Percentiles rank a stretch among this genome's conserved stretches.
These are phyloP conservation scores for Porites cylindrica DNA, from an alignment of 92 coral and sea anemone species.

Conservation along the genomic window DNA sequence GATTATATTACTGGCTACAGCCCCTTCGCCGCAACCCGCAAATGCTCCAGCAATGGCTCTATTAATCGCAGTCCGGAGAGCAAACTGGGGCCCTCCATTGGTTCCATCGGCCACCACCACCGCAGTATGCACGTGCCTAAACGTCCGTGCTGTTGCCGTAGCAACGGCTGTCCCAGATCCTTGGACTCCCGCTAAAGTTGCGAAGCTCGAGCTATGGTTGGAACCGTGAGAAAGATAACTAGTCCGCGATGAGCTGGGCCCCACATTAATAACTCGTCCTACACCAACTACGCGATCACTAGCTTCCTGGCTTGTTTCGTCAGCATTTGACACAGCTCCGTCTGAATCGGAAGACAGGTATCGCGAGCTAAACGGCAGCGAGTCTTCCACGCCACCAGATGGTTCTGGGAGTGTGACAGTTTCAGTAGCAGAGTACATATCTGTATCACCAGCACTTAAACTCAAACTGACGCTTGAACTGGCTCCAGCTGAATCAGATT, in stretches of 20 bases:
- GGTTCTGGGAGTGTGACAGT: not conserved
- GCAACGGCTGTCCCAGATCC: slow-evolving; percentile 90
- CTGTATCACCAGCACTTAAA: slow-evolving; percentile 49
- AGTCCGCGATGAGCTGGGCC: slow-evolving; percentile 59
- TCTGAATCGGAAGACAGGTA: not conserved
- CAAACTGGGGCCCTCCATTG: slow-evolving; percentile 86
- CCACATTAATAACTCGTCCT: slow-evolving; percentile 81
- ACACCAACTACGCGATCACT: slow-evolving; percentile 66
- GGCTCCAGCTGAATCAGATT: slow-evolving; percentile 18
- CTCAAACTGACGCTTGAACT: slow-evolving; percentile 68
- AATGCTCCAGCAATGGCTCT: slow-evolving; percentile 94
- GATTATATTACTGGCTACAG: slow-evolving; percentile 90
- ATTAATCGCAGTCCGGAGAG: slow-evolving; percentile 86
- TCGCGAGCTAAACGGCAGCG: slow-evolving; percentile 31
- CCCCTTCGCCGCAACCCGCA: slow-evolving; percentile 94
- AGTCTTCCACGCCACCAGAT: not conserved
- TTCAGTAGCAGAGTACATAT: slow-evolving; percentile 16
- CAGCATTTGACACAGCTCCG: slow-evolving; percentile 2
- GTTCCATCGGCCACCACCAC: slow-evolving; percentile 85
- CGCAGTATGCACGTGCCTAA: slow-evolving; percentile 89
- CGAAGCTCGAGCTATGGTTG: slow-evolving; percentile 71
- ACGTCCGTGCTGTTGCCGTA: slow-evolving; percentile 92
- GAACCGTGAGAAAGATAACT: slow-evolving; percentile 70
- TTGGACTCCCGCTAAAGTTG: slow-evolving; percentile 64
- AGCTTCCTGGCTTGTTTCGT: slow-evolving; percentile 2